A percentile compares a stretch with the other conserved stretches of the same genome.
phyloP scores from a whole-genome alignment of 2,888 invertebrate species.

The Tachina grossa region DNA sequence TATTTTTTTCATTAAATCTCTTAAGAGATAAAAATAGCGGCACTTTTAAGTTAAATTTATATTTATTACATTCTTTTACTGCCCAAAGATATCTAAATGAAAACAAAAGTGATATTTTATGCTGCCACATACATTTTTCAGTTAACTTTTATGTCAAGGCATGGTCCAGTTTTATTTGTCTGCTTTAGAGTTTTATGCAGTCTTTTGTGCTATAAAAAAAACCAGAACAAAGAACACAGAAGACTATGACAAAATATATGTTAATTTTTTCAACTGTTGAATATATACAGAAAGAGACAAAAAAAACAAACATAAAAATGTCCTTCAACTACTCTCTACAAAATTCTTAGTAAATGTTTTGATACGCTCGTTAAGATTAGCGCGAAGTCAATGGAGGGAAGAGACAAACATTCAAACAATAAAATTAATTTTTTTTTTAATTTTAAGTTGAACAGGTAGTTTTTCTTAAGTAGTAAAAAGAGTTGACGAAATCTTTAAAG shows the following conservation, averaged over 20 bases:
- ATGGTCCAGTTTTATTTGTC: slow-evolving; percentile 61
- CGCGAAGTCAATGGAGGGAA: slow-evolving; percentile 2
- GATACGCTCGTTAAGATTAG: slow-evolving; percentile 65
- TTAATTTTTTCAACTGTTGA: slow-evolving; percentile 52
- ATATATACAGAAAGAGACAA: not conserved
- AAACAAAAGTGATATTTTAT: slow-evolving; percentile 79
- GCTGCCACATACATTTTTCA: slow-evolving; percentile 77
- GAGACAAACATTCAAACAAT: not conserved
- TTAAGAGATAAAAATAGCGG: not conserved
- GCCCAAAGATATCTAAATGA: slow-evolving; percentile 38
- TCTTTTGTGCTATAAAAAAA: not conserved
- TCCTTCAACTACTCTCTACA: slow-evolving; percentile 60
- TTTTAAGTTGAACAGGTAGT: slow-evolving; percentile 51
- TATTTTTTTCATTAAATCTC: not conserved
- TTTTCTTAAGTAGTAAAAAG: not conserved
- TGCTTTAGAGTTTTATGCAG: not conserved
- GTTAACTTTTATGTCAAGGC: slow-evolving; percentile 50
- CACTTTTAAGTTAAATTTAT: slow-evolving; percentile 38
- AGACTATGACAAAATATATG: slow-evolving; percentile 54
- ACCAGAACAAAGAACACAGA: slow-evolving; percentile 2
- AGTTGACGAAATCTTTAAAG: not conserved
- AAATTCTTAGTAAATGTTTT: slow-evolving; percentile 65
- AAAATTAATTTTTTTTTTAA: slow-evolving; percentile 20
- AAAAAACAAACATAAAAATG: slow-evolving; percentile 36
- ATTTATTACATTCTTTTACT: slow-evolving; percentile 1